Conservation (phyloP, 1,140 invertebrate species). For the Microplitis demolitor region DNA sequence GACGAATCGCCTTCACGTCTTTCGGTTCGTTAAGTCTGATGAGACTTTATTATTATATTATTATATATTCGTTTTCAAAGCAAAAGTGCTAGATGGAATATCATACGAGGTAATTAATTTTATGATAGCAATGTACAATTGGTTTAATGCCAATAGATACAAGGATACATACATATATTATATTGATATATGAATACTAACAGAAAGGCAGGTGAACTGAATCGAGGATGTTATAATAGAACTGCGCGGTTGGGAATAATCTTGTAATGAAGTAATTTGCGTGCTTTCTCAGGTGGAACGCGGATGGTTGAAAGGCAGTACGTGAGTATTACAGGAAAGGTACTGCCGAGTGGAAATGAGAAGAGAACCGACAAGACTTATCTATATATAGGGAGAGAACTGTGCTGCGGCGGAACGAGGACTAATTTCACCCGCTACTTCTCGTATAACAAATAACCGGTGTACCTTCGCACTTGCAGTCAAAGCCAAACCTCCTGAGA, state of each 20-base stretch:
- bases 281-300: constrained; percentile 46
- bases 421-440: constrained; percentile 53
- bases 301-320: constrained; percentile 31
- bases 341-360: not conserved
- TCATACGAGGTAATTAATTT: no score
- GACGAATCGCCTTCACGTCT: constrained; percentile 11
- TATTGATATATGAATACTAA: not conserved
- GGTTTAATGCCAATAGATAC: no score
- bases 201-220: not conserved
- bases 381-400: not conserved
- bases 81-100: no score
- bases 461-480: not conserved
- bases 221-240: constrained; percentile 9
- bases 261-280: constrained; percentile 55
- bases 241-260: constrained; percentile 23
- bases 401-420: constrained; percentile 32
- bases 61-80: not conserved
- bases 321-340: constrained; percentile 6
- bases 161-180: not conserved
- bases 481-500: no score
- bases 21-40: constrained; percentile 1
- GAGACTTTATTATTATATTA: not conserved
- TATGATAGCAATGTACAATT: no score
- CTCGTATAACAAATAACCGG: constrained; percentile 46
- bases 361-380: constrained; percentile 4